Evolutionary conservation across 2,888 invertebrate species (phyloP).

Genomic region (Tuta absoluta): DNA sequence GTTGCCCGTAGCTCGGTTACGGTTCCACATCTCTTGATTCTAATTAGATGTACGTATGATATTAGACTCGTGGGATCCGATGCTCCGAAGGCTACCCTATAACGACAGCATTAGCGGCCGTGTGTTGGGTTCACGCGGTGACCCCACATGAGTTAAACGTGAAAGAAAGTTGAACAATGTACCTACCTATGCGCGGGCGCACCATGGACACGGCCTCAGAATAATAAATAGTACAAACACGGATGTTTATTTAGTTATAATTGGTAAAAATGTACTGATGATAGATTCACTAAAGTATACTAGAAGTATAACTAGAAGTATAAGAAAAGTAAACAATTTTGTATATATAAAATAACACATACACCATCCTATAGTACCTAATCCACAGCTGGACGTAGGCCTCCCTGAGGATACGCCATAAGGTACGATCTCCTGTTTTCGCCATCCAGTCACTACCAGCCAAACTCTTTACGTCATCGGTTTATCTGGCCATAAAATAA

Average conservation of each 20-base stretch:
- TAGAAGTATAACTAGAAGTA: no score
- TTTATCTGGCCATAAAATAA: no score
- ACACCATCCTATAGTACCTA: no score
- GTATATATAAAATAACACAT: no score
- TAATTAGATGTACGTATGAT: conserved; percentile 15
- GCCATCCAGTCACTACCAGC: no score
- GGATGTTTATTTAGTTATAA: neutral
- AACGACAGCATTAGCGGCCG: neutral
- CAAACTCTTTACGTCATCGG: no score
- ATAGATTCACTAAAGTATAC: neutral
- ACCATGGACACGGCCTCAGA: conserved; percentile 17
- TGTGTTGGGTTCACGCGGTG: neutral
- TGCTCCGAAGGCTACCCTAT: conserved; percentile 34
- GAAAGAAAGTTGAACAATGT: conserved; percentile 36
- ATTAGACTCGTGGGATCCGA: conserved; percentile 23
- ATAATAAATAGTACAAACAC: neutral
- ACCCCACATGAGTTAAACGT: neutral
- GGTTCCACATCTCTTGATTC: conserved; percentile 19
- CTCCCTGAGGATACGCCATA: no score
- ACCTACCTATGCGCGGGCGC: conserved; percentile 22
- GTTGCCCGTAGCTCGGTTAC: conserved; percentile 23
- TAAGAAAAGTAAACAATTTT: no score
- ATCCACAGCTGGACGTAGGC: no score
- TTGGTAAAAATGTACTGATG: neutral
- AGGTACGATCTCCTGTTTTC: no score